phyloP scores from a whole-genome alignment of 2,888 invertebrate species.

The Drosophila meridionalis region DNA sequence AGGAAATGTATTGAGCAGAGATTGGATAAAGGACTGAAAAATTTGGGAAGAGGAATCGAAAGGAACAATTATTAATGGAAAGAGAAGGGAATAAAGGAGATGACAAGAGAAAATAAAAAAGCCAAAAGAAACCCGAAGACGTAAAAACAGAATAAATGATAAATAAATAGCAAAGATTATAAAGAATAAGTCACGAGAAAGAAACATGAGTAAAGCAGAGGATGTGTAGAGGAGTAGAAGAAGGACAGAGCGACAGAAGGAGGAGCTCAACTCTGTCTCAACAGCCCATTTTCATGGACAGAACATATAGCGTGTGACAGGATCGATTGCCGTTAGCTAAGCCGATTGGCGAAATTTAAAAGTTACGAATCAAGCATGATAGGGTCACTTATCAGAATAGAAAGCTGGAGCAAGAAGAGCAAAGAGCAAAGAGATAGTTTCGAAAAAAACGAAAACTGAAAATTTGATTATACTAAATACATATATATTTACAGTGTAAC shows the following conservation, averaged over 20 bases:
- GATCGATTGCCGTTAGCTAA: too few relatives aligned
- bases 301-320: neutral
- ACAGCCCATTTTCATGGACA: too few relatives aligned
- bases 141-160: too few relatives aligned
- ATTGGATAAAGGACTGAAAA: too few relatives aligned
- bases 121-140: too few relatives aligned
- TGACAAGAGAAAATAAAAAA: too few relatives aligned
- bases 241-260: neutral
- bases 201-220: neutral
- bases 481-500: slow-evolving; percentile 90
- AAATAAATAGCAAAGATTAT: neutral
- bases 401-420: neutral
- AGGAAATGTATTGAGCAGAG: too few relatives aligned
- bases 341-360: too few relatives aligned
- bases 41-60: too few relatives aligned
- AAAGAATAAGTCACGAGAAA: neutral
- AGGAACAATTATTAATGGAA: too few relatives aligned
- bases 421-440: neutral
- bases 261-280: neutral
- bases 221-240: neutral
- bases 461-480: slow-evolving; percentile 48
- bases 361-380: neutral
- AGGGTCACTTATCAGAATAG: neutral
- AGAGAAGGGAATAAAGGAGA: too few relatives aligned
- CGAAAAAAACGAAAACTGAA: slow-evolving; percentile 21